phyloP scores from a whole-genome alignment of 2,113 vertebrate species.

The Condylura cristata region DNA sequence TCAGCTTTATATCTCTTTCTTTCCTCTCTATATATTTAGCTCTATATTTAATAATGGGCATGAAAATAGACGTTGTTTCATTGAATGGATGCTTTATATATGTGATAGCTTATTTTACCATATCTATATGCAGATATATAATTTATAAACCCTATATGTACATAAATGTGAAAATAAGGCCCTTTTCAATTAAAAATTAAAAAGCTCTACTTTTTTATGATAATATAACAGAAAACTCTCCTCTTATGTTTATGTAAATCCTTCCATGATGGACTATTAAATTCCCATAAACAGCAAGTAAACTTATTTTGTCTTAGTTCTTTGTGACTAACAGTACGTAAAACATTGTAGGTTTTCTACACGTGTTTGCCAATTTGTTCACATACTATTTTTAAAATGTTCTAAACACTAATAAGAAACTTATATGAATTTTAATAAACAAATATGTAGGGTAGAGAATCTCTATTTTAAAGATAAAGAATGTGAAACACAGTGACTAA shows the following conservation, averaged over 20 bases:
- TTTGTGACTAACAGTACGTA: not conserved
- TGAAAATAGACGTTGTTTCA: not conserved
- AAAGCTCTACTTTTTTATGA: not conserved
- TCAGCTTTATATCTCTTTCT: not conserved
- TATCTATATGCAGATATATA: not conserved
- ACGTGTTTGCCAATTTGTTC: not conserved
- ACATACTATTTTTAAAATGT: not conserved
- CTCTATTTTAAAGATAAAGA: not conserved
- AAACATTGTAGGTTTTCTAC: not conserved
- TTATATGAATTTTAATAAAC: not conserved
- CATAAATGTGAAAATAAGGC: not conserved
- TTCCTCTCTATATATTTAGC: not conserved
- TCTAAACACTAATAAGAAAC: not conserved
- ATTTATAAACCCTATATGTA: too few relatives aligned
- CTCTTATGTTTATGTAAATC: not conserved
- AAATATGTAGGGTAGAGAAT: not conserved
- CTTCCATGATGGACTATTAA: not conserved
- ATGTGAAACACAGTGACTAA: not conserved
- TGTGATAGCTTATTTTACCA: not conserved
- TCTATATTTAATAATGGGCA: not conserved
- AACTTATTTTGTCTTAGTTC: slow-evolving; percentile 1
- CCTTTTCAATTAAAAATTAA: not conserved
- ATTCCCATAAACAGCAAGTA: not conserved
- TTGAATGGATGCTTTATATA: not conserved
- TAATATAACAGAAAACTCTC: not conserved